Percentiles rank a stretch among this genome's conserved stretches.
phyloP scores from a whole-genome alignment of 2,888 invertebrate species.

The Lamproptera curius region DNA sequence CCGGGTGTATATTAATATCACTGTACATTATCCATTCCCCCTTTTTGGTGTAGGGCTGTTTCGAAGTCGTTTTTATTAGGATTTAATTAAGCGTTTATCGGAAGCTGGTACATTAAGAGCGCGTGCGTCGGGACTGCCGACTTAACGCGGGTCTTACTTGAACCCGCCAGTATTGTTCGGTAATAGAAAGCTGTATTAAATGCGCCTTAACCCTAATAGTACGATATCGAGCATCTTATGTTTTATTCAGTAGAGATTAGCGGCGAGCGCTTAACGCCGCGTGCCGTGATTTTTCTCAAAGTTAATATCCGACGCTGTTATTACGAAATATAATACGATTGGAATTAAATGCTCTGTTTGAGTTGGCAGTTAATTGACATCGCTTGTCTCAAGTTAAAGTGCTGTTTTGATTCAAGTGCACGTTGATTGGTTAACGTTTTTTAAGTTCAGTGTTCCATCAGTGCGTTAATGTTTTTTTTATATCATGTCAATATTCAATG shows the following conservation, averaged over 20 bases:
- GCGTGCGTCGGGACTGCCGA: constrained; percentile 49
- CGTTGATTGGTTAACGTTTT: no score
- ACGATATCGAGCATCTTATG: constrained; percentile 71
- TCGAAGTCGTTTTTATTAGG: constrained; percentile 57
- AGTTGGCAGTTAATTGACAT: no score
- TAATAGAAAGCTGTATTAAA: constrained; percentile 67
- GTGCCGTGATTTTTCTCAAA: constrained; percentile 55
- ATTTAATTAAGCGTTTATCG: constrained; percentile 62
- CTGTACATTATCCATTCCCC: constrained; percentile 39
- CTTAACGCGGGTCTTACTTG: constrained; percentile 30
- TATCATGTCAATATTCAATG: no score
- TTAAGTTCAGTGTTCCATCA: no score
- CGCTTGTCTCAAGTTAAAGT: no score
- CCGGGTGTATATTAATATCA: constrained; percentile 4
- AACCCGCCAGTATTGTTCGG: constrained; percentile 43
- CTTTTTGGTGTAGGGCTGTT: constrained; percentile 22
- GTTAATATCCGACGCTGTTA: constrained; percentile 46
- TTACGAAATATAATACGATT: constrained; percentile 40
- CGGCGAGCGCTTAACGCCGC: constrained; percentile 47
- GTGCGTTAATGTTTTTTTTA: no score
- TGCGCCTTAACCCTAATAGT: constrained; percentile 66
- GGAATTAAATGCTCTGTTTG: constrained; percentile 7
- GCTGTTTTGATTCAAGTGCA: no score
- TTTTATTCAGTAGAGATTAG: constrained; percentile 73
- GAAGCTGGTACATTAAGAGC: constrained; percentile 42